Evolutionary conservation across 2,113 vertebrate species (phyloP).

Genomic region (Balaeniceps rex): DNA sequence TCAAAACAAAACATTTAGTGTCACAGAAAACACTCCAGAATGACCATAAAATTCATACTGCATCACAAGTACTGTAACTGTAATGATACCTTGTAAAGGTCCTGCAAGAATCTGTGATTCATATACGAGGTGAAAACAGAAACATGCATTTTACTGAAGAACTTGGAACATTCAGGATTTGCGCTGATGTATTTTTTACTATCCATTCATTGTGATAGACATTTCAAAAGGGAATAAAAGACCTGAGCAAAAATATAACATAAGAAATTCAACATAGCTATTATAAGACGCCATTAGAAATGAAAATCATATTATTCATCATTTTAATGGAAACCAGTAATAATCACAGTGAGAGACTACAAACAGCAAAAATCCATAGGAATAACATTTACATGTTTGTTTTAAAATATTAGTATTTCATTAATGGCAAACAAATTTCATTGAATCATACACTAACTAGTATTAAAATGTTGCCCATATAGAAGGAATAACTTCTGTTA

Average conservation of each 20-base stretch:
- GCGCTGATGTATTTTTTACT: not conserved
- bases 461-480: not conserved
- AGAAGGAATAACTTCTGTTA: not conserved
- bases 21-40: not conserved
- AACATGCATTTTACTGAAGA: not conserved
- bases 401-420: not conserved
- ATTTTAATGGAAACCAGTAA: not conserved
- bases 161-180: not conserved
- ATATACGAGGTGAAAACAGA: not conserved
- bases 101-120: not conserved
- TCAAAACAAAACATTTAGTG: not conserved
- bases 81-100: not conserved
- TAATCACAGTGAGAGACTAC: not conserved
- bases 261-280: not conserved
- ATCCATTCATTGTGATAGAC: not conserved
- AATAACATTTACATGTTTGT: not conserved
- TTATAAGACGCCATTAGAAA: not conserved
- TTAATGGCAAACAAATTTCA: not conserved
- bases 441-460: not conserved
- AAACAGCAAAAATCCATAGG: not conserved
- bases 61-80: not conserved
- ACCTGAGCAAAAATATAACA: not conserved
- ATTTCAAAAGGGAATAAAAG: not conserved
- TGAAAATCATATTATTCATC: not conserved
- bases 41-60: not conserved